A percentile compares a stretch with the other conserved stretches of the same genome.
Conservation (phyloP, 2,888 invertebrate genomes). For the Petrophora chlorosata region DNA sequence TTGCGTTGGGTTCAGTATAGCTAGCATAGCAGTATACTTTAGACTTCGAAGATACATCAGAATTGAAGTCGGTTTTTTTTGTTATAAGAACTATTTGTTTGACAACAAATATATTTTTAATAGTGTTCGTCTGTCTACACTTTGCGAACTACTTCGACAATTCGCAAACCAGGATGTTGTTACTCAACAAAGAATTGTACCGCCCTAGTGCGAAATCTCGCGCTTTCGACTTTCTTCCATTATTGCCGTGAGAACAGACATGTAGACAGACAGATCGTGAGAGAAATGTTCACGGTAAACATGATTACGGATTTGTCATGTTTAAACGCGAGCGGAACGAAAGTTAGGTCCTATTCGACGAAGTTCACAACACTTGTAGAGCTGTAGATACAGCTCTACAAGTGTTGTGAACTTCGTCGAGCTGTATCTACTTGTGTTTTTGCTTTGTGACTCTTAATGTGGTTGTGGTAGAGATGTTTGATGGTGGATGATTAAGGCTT, state of each 20-base stretch:
- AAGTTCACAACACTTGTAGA: not conserved
- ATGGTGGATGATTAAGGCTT: no score
- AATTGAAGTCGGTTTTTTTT: no score
- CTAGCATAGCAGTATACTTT: no score
- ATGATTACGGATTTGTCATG: slow-evolving; percentile 15
- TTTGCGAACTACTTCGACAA: slow-evolving; percentile 2
- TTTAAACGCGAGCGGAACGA: slow-evolving; percentile 2
- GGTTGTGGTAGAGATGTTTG: no score
- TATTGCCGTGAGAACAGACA: slow-evolving; percentile 35
- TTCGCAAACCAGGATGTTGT: slow-evolving; percentile 42
- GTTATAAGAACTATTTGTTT: no score
- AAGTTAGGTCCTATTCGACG: not conserved
- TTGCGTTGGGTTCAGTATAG: no score
- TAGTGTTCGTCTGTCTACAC: not conserved
- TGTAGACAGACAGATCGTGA: slow-evolving; percentile 44
- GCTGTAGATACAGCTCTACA: no score
- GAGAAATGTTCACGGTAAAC: slow-evolving; percentile 19
- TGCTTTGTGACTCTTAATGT: no score
- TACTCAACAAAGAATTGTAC: slow-evolving; percentile 40
- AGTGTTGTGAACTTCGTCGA: no score
- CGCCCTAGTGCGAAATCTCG: slow-evolving; percentile 34
- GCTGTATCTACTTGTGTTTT: no score
- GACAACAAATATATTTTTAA: no score
- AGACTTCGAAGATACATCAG: no score
- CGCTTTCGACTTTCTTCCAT: slow-evolving; percentile 51